phyloP scores from a whole-genome alignment of 2,888 invertebrate genomes.

The Mythimna albipuncta region DNA sequence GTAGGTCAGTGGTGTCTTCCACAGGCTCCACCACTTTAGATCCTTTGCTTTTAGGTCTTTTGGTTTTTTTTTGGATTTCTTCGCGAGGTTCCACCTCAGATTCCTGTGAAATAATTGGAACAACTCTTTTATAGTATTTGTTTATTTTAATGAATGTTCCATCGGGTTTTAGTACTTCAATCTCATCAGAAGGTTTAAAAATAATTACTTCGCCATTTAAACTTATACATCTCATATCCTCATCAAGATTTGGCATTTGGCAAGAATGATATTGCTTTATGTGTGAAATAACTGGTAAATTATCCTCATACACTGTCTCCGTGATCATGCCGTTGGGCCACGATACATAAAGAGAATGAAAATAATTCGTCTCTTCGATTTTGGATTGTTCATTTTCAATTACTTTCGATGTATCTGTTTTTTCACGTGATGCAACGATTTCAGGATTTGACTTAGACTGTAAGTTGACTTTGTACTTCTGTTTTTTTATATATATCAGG shows the following conservation, averaged over 20 bases:
- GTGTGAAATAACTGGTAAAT: slow-evolving; percentile 79
- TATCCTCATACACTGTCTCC: slow-evolving; percentile 80
- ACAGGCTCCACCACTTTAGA: slow-evolving; percentile 67
- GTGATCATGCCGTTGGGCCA: slow-evolving; percentile 87
- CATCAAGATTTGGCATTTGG: slow-evolving; percentile 66
- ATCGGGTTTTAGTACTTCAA: slow-evolving; percentile 81
- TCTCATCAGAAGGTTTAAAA: slow-evolving; percentile 76
- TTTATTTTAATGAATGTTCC: slow-evolving; percentile 79
- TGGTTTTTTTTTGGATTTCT: slow-evolving; percentile 73
- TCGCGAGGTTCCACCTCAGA: slow-evolving; percentile 38
- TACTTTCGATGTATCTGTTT: slow-evolving; percentile 60
- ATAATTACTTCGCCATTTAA: slow-evolving; percentile 84
- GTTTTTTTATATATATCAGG: slow-evolving; percentile 81
- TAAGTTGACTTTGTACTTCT: slow-evolving; percentile 69
- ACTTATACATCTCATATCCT: slow-evolving; percentile 84
- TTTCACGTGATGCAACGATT: slow-evolving; percentile 49
- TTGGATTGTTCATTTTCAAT: slow-evolving; percentile 46
- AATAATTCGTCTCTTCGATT: slow-evolving; percentile 70
- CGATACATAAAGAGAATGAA: slow-evolving; percentile 79
- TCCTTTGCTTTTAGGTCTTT: slow-evolving; percentile 75
- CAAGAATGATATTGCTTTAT: slow-evolving; percentile 81
- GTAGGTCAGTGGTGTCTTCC: slow-evolving; percentile 63
- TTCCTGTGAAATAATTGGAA: slow-evolving; percentile 58
- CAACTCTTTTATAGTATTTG: slow-evolving; percentile 74
- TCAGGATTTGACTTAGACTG: slow-evolving; percentile 47